Conservation (phyloP, 2,113 vertebrate genomes). For the Caretta caretta region DNA sequence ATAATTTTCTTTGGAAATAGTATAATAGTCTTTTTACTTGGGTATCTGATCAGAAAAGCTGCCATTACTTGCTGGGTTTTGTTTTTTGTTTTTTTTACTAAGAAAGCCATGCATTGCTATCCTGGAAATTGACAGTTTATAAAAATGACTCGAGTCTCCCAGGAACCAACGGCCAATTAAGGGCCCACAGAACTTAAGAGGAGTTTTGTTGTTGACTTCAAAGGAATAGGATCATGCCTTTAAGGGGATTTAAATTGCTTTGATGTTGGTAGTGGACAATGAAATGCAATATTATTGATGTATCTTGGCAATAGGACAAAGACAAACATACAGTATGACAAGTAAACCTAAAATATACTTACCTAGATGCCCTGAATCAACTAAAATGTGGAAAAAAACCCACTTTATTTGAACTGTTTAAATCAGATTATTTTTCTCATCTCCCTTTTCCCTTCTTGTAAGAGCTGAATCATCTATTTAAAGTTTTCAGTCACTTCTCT, state of each 20-base stretch:
- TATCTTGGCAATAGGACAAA: not conserved
- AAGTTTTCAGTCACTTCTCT: not conserved
- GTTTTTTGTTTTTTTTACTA: not conserved
- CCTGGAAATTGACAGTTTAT: constrained; percentile 17
- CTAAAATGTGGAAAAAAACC: not conserved
- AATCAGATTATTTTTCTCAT: not conserved
- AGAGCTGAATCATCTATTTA: constrained; percentile 6
- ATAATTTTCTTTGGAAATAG: constrained; percentile 24
- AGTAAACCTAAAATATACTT: not conserved
- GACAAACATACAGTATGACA: not conserved
- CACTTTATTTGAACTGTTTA: not conserved
- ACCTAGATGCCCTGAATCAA: not conserved
- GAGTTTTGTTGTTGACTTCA: not conserved
- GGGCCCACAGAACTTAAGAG: not conserved
- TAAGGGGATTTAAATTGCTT: not conserved
- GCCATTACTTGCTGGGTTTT: not conserved
- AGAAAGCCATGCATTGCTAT: not conserved
- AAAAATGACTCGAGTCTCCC: not conserved
- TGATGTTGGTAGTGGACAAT: not conserved
- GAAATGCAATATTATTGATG: not conserved
- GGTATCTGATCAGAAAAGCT: constrained; percentile 15
- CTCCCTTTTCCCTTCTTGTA: not conserved
- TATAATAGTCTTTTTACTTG: not conserved
- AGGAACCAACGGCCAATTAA: not conserved
- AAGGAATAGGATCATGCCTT: not conserved